phyloP scores from a whole-genome alignment of 2,797 vertebrate genomes.

The Spinibarbus caldwelli region DNA sequence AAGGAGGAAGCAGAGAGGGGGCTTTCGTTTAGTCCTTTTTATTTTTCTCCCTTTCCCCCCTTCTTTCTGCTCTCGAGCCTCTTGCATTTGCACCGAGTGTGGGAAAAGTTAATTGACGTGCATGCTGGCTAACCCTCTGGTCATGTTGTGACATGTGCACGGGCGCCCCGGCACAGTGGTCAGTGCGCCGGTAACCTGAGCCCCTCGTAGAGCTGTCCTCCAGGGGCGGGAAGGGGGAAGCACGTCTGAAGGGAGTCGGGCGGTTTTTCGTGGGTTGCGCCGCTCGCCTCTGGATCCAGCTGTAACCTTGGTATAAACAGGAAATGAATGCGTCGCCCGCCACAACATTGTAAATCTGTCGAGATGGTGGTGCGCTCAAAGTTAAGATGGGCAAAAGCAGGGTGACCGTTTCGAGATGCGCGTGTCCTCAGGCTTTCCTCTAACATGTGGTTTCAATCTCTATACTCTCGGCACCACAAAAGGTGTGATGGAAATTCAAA shows the following conservation, averaged over 20 bases:
- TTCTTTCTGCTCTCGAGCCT: conserved; percentile 57
- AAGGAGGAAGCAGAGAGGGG: conserved; percentile 86
- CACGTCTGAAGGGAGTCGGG: conserved; percentile 53
- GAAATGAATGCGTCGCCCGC: conserved; percentile 75
- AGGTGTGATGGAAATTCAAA: conserved; percentile 86
- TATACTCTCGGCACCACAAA: conserved; percentile 72
- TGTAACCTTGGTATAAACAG: conserved; percentile 76
- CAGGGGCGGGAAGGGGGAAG: conserved; percentile 64
- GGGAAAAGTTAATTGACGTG: conserved; percentile 95
- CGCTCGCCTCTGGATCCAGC: conserved; percentile 76
- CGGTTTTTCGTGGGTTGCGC: conserved; percentile 75
- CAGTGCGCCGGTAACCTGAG: conserved; percentile 79
- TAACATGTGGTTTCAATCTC: conserved; percentile 78
- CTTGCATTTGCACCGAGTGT: conserved; percentile 83
- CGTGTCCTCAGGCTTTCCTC: conserved; percentile 35
- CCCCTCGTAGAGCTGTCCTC: conserved; percentile 78
- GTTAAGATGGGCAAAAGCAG: conserved; percentile 2
- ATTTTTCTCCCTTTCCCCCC: conserved; percentile 49
- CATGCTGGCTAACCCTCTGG: conserved; percentile 87
- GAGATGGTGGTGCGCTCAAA: conserved; percentile 46
- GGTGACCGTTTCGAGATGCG: background rate
- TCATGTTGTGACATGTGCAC: conserved; percentile 82
- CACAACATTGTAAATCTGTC: conserved; percentile 60
- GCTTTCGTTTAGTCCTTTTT: conserved; percentile 61
- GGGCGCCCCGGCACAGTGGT: conserved; percentile 74